Conservation (phyloP, 2,888 invertebrate genomes). For the Pristionchus mayeri region DNA sequence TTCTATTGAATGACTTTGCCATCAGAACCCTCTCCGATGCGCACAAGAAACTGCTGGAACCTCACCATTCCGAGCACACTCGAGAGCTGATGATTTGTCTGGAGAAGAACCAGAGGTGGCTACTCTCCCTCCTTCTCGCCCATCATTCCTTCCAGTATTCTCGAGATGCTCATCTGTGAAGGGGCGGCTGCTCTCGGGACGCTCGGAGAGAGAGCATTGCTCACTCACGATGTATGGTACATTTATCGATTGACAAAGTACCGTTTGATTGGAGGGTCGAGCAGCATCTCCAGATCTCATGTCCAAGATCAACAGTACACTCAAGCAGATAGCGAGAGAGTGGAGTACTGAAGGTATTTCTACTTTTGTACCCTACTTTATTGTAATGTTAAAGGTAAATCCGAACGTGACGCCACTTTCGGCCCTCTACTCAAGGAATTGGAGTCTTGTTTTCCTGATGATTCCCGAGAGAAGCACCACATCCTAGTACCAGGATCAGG, state of each 20-base stretch:
- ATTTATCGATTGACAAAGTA: background rate
- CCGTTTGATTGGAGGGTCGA: constrained; percentile 5
- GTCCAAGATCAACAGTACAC: constrained; percentile 43
- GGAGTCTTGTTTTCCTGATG: constrained; percentile 19
- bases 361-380: background rate
- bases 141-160: background rate
- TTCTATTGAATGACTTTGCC: background rate
- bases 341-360: constrained; percentile 43
- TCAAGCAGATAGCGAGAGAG: constrained; percentile 49
- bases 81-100: constrained; percentile 31
- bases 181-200: background rate
- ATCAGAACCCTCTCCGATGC: constrained; percentile 11
- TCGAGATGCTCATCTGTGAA: constrained; percentile 43
- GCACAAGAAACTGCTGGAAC: constrained; percentile 39
- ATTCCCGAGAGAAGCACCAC: constrained; percentile 2
- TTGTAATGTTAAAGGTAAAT: background rate
- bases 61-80: constrained; percentile 42
- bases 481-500: constrained; percentile 39
- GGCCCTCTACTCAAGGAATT: constrained; percentile 25
- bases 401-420: constrained; percentile 35
- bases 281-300: constrained; percentile 30
- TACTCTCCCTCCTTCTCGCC: background rate
- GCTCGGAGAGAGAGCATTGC: constrained; percentile 6
- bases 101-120: constrained; percentile 41
- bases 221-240: constrained; percentile 4